These are phyloP conservation scores for Potamarius usumacintae DNA, from an alignment of 2,113 vertebrate genomes.

Conservation along the genomic window DNA sequence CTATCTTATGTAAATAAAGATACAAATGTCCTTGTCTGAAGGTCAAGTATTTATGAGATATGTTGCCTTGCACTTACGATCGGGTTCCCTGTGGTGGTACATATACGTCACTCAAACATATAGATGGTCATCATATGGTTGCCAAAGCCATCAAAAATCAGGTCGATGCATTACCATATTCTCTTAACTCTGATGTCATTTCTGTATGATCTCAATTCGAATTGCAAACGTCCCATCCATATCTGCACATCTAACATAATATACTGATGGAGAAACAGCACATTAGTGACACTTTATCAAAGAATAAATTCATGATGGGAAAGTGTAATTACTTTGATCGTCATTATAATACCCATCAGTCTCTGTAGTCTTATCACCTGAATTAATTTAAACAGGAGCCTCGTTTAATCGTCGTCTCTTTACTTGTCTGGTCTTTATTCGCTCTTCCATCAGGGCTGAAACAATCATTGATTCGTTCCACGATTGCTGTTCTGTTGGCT, in stretches of 20 bases:
- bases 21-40: too few relatives aligned
- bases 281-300: background rate
- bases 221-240: background rate
- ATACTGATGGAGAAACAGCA: constrained; percentile 8
- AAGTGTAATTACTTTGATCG: constrained; percentile 6
- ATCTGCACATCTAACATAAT: background rate
- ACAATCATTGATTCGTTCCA: too few relatives aligned
- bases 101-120: too few relatives aligned
- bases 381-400: constrained; percentile 12
- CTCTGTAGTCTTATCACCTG: constrained; percentile 5
- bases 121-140: too few relatives aligned
- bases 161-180: too few relatives aligned
- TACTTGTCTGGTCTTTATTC: background rate
- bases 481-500: background rate
- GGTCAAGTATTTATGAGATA: too few relatives aligned
- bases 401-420: background rate
- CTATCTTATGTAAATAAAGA: too few relatives aligned
- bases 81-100: too few relatives aligned
- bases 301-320: background rate
- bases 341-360: background rate
- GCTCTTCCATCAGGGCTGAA: background rate
- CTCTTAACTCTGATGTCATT: background rate
- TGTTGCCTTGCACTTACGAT: too few relatives aligned
- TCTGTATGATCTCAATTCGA: background rate
- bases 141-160: too few relatives aligned